phyloP scores from a whole-genome alignment of 1,140 invertebrate species.

The Apis laboriosa region DNA sequence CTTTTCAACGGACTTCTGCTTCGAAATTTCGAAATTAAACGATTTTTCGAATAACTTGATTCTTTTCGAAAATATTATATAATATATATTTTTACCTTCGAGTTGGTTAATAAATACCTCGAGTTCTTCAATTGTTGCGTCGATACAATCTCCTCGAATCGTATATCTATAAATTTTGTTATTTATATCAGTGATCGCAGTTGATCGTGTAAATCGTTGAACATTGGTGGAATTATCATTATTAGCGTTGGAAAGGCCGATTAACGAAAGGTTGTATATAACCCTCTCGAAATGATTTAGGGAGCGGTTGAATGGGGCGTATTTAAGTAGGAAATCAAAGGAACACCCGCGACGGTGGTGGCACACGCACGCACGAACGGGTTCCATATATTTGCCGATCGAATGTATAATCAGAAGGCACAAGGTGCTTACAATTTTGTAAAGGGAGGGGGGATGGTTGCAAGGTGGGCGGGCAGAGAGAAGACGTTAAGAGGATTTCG shows the following conservation, averaged over 20 bases:
- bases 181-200: no score
- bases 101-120: no score
- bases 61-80: no score
- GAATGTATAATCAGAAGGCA: constrained; percentile 56
- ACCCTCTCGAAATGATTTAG: background rate
- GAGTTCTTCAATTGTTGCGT: no score
- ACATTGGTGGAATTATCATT: background rate
- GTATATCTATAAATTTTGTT: no score
- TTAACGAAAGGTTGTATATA: background rate
- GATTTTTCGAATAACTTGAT: no score
- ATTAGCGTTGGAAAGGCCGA: background rate
- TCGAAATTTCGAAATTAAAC: no score
- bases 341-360: background rate
- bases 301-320: background rate
- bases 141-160: no score
- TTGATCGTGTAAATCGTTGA: no score
- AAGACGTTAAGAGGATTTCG: constrained; percentile 42
- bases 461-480: background rate
- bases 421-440: constrained; percentile 51
- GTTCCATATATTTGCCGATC: constrained; percentile 27
- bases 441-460: background rate
- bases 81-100: no score
- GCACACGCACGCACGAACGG: background rate
- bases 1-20: no score
- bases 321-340: constrained; percentile 32